A percentile compares a stretch with the other conserved stretches of the same genome.
Evolutionary conservation across 30 jellyfish, hydroid and myxozoan genomes (phyloP).

Genomic region (Nemopilema nomurai): DNA sequence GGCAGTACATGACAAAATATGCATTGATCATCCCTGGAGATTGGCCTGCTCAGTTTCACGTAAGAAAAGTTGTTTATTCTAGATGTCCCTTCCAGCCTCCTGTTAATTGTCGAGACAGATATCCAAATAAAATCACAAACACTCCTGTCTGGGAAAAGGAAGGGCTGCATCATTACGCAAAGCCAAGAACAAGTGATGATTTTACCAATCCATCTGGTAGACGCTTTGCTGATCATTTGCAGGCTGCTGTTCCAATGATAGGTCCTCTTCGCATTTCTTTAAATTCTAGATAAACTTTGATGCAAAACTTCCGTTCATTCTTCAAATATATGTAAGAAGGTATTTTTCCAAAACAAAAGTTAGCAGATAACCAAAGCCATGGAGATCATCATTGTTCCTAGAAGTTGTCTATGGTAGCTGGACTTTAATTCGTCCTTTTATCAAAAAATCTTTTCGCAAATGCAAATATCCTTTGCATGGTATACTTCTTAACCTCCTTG

Average conservation of each 20-base stretch:
- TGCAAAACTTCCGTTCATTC: constrained; percentile 24
- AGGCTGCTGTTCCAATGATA: constrained; percentile 25
- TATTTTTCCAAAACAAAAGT: constrained; percentile 15
- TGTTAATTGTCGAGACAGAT: not conserved
- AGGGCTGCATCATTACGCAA: constrained; percentile 6
- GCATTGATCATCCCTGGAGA: constrained; percentile 8
- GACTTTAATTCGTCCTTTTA: constrained; percentile 5
- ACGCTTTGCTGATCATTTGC: not conserved
- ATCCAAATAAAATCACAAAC: not conserved
- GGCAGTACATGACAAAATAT: constrained; percentile 7
- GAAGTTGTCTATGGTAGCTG: constrained; percentile 27
- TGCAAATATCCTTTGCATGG: constrained; percentile 24
- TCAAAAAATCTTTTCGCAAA: constrained; percentile 2
- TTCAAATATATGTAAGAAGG: constrained; percentile 19
- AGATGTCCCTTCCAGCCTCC: constrained; percentile 19
- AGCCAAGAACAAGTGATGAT: not conserved
- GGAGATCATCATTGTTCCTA: constrained; percentile 12
- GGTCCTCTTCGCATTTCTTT: constrained; percentile 40
- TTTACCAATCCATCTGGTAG: not conserved
- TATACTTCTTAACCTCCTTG: constrained; percentile 13
- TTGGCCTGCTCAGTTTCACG: constrained; percentile 20
- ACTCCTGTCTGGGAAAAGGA: not conserved
- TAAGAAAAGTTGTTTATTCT: constrained; percentile 3
- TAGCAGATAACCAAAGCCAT: constrained; percentile 49
- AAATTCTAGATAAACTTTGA: constrained; percentile 11